A percentile compares a stretch with the other conserved stretches of the same genome.
Conservation (phyloP, 2,113 vertebrate genomes). For the Gila orcuttii region DNA sequence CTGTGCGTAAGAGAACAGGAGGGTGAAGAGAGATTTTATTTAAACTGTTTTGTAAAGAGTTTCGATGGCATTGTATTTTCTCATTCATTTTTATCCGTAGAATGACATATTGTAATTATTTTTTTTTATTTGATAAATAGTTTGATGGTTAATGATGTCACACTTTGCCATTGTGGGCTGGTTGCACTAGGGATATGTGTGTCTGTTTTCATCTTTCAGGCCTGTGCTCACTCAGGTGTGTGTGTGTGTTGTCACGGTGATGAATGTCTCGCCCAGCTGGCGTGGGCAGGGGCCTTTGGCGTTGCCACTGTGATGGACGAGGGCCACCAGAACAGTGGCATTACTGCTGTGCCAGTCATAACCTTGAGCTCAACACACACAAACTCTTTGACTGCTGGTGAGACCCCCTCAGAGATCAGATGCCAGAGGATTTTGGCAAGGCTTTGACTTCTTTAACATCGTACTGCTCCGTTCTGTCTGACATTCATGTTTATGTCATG, state of each 20-base stretch:
- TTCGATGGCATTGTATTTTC: not conserved
- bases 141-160: conserved; percentile 42
- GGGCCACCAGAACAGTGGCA: conserved; percentile 53
- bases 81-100: not conserved
- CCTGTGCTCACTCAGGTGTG: not conserved
- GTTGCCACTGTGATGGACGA: conserved; percentile 57
- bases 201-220: conserved; percentile 32
- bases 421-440: conserved; percentile 35
- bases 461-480: not conserved
- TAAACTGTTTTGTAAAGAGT: not conserved
- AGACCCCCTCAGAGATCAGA: conserved; percentile 18
- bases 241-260: conserved; percentile 57
- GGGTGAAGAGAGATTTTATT: not conserved
- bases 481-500: conserved; percentile 1
- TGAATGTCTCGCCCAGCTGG: conserved; percentile 50
- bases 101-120: not conserved
- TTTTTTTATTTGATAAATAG: not conserved
- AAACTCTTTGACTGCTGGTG: not conserved
- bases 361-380: conserved; percentile 45
- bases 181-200: conserved; percentile 34
- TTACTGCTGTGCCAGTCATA: conserved; percentile 53
- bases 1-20: conserved; percentile 1
- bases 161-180: not conserved
- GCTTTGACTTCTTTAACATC: not conserved
- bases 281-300: conserved; percentile 45